Base-by-base conservation (phyloP, 2,113 vertebrate genomes). In the Pundamilia nyererei region DNA sequence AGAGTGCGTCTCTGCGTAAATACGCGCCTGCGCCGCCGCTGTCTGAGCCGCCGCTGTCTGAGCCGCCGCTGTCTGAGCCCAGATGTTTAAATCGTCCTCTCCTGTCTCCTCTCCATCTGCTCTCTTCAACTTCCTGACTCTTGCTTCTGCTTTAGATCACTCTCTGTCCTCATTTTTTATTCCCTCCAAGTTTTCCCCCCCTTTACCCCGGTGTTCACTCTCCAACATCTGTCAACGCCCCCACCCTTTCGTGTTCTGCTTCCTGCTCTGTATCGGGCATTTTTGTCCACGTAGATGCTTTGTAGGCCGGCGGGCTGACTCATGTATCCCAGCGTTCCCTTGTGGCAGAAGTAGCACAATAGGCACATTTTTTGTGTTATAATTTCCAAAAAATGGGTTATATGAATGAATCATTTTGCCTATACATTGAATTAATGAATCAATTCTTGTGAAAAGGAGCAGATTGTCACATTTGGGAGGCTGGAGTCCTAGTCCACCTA, bases 121-220 rank as follows among this genome's bases (percentile, higher is more conserved):
- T 56, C 60, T 6, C 21, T 87, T 72, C 82, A n/a, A 42, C 79
- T 24, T 87, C 45, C 45, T 62, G 53, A 21, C 26, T 49, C 56
- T 54, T 49, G 26, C 47, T 84, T 87, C 82, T 88, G 81, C 89
- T 86, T 85, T 80, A 60, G 47, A 91, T 94, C 75, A 40, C 81
- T 86, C 82, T 84, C 38, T 89, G 86, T 49, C 86, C 88, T 91
- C 77, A 8, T 90, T 95, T 91, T 81, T 94, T 88, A 85, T 80
- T 81, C 85, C 35, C 56, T 26, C 26, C 33, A 55, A 86, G 15
- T 82, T 13, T 6, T 6, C 53, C 33, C 47, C 68, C 9, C 40
- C 21, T 6, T 21, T 42, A 47, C 83, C 42, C 62, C 5, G 24
- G 86, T 51, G 83, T 87, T 80, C 21, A 5, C 83, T 68, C 53